These are phyloP conservation scores for Siderastrea siderea DNA, from an alignment of 92 coral and sea anemone species.

Conservation along the genomic window DNA sequence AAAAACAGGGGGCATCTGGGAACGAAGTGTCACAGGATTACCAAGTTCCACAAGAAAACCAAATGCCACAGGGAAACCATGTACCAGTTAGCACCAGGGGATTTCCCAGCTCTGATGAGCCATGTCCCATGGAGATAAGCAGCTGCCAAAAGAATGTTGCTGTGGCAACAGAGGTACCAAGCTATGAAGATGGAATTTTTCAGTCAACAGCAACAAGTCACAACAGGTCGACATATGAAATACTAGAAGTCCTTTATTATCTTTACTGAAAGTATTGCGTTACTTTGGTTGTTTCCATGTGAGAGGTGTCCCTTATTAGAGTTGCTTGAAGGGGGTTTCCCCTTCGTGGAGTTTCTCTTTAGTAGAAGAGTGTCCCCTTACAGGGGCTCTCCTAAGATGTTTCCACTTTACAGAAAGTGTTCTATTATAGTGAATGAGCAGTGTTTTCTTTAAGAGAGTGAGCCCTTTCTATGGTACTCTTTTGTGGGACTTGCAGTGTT, in stretches of 20 bases:
- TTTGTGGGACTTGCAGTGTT: too few relatives aligned
- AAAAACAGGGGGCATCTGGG: conserved; percentile 4
- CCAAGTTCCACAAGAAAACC: not conserved
- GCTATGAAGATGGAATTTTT: not conserved
- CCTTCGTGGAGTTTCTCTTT: too few relatives aligned
- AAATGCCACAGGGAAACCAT: not conserved
- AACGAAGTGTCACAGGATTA: not conserved
- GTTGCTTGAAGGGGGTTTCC: not conserved
- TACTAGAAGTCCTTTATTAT: not conserved
- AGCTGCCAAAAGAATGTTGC: conserved; percentile 32
- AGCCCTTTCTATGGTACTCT: too few relatives aligned
- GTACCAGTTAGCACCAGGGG: not conserved
- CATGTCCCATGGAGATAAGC: conserved; percentile 45
- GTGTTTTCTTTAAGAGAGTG: too few relatives aligned
- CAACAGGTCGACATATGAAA: not conserved
- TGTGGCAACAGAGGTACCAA: not conserved
- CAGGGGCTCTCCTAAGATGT: not conserved
- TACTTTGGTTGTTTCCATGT: not conserved
- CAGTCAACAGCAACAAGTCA: not conserved
- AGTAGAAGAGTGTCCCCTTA: too few relatives aligned
- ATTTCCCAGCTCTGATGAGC: not conserved
- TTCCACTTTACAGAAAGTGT: not conserved
- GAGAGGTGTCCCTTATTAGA: not conserved
- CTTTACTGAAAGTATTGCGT: too few relatives aligned
- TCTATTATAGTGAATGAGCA: not conserved